phyloP scores from a whole-genome alignment of 2,113 vertebrate genomes.

The Psilopsiagon aymara region DNA sequence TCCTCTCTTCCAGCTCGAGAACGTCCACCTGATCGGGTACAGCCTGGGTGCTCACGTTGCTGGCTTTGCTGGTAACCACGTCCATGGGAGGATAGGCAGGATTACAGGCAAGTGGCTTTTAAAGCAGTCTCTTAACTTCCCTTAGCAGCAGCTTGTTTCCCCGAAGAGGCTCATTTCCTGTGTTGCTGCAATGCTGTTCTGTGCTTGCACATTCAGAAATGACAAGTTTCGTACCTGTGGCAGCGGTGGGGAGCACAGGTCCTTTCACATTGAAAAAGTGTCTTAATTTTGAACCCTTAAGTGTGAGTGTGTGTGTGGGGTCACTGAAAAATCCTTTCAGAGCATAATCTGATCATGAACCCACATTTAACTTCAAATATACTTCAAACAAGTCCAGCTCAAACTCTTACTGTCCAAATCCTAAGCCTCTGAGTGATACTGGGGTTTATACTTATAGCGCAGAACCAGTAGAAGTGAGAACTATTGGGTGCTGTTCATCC shows the following conservation, averaged over 20 bases:
- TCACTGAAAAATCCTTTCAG: neutral
- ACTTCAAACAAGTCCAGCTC: neutral
- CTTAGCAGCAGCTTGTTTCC: neutral
- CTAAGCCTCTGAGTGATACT: neutral
- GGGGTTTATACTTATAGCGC: neutral
- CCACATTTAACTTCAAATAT: neutral
- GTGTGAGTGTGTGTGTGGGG: neutral
- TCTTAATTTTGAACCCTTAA: neutral
- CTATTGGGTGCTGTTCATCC: neutral
- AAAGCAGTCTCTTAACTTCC: neutral
- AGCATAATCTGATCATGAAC: neutral
- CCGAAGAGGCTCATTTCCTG: neutral
- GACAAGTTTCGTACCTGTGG: neutral
- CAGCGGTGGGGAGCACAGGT: neutral
- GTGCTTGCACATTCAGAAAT: neutral
- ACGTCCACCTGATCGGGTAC: constrained; percentile 94
- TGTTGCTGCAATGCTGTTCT: neutral
- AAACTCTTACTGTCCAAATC: neutral
- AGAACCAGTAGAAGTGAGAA: neutral
- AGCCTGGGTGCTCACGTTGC: constrained; percentile 95
- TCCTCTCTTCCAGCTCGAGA: constrained; percentile 76
- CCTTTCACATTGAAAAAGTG: neutral
- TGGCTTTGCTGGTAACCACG: constrained; percentile 88
- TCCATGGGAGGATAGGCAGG: constrained; percentile 85
- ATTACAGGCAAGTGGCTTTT: constrained; percentile 85